phyloP scores from a whole-genome alignment of 2,113 vertebrate genomes.

The Brachypteracias leptosomus region DNA sequence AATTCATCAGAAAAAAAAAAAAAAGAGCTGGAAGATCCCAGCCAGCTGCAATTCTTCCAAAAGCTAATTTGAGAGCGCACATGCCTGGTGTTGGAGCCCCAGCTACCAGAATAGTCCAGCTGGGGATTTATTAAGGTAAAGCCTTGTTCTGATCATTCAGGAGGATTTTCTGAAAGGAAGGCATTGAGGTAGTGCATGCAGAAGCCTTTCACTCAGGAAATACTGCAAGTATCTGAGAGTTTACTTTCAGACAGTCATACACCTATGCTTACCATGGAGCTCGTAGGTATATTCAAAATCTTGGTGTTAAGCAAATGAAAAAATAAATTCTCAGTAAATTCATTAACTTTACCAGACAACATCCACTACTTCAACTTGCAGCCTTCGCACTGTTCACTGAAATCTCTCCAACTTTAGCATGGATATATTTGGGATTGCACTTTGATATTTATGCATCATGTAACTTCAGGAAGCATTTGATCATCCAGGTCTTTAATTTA shows the following conservation, averaged over 20 bases:
- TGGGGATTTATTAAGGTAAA: background rate
- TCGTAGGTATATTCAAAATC: background rate
- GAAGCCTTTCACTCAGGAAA: background rate
- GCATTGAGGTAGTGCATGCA: background rate
- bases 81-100: background rate
- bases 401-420: background rate
- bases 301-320: background rate
- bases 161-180: background rate
- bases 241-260: background rate
- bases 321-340: background rate
- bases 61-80: background rate
- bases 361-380: background rate
- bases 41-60: conserved; percentile 23
- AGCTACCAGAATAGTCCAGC: conserved; percentile 1
- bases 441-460: background rate
- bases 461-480: background rate
- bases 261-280: background rate
- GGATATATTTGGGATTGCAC: background rate
- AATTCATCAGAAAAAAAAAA: background rate
- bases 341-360: background rate
- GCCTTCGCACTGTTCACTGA: background rate
- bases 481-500: background rate
- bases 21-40: background rate
- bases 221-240: background rate
- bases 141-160: background rate